These are phyloP conservation scores for Agonopterix heracliana DNA, from an alignment of 2,888 invertebrate genomes.

Conservation along the genomic window DNA sequence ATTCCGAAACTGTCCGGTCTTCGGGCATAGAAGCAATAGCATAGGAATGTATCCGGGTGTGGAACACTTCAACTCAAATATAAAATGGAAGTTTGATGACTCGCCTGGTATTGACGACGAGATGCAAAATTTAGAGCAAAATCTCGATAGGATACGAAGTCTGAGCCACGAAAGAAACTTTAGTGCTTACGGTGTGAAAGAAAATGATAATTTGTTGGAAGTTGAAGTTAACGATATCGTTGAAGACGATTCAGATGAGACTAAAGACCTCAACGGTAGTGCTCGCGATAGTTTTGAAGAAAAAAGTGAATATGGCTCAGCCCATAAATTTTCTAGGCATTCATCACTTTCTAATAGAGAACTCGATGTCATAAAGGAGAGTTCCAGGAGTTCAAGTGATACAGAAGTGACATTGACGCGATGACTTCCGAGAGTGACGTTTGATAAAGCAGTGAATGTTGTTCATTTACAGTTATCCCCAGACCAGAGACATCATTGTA, in stretches of 20 bases:
- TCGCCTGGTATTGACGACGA: constrained; percentile 51
- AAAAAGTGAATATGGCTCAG: constrained; percentile 57
- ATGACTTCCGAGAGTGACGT: constrained; percentile 71
- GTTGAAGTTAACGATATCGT: constrained; percentile 61
- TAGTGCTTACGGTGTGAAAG: constrained; percentile 47
- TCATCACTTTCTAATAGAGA: constrained; percentile 70
- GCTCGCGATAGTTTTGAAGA: constrained; percentile 56
- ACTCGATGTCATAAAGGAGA: constrained; percentile 71
- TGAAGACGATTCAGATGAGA: constrained; percentile 58
- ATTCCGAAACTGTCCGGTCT: constrained; percentile 69
- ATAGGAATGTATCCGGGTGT: constrained; percentile 66
- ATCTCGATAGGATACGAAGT: constrained; percentile 68
- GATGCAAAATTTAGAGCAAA: constrained; percentile 62
- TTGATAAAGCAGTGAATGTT: constrained; percentile 60
- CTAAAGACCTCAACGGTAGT: constrained; percentile 49
- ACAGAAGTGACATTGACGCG: constrained; percentile 71
- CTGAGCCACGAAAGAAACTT: constrained; percentile 64
- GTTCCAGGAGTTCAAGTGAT: constrained; percentile 72
- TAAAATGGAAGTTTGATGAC: constrained; percentile 70
- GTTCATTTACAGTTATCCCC: constrained; percentile 56
- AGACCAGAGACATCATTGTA: constrained; percentile 37
- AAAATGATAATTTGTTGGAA: constrained; percentile 61
- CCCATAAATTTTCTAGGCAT: constrained; percentile 64
- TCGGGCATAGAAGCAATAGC: constrained; percentile 74
- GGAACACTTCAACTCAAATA: constrained; percentile 68